These are phyloP conservation scores for Pristiophorus japonicus DNA, from an alignment of 2,113 vertebrate genomes.

Conservation along the genomic window DNA sequence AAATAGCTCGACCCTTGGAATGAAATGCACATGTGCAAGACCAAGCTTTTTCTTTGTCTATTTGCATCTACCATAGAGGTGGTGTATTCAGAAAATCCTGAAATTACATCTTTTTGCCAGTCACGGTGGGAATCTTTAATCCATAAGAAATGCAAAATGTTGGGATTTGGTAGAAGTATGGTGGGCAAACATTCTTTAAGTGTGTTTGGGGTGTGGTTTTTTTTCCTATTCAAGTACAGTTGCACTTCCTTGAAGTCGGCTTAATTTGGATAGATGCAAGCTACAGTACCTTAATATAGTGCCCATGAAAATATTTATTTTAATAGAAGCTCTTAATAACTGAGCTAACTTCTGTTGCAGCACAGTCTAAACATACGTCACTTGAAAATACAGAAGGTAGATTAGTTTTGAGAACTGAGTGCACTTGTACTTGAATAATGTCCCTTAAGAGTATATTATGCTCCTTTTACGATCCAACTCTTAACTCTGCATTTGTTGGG, in stretches of 20 bases:
- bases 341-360: neutral
- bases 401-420: neutral
- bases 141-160: neutral
- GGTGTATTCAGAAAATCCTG: neutral
- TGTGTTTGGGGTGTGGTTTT: neutral
- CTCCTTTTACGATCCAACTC: neutral
- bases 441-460: neutral
- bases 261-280: neutral
- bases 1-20: neutral
- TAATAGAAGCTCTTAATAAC: neutral
- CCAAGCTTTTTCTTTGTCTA: neutral
- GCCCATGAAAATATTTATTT: neutral
- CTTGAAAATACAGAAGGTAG: neutral
- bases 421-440: neutral
- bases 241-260: neutral
- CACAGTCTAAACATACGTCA: neutral
- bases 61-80: neutral
- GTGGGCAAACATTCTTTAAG: neutral
- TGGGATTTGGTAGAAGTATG: neutral
- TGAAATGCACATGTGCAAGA: neutral
- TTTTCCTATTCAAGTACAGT: neutral
- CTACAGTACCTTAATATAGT: neutral
- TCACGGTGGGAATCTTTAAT: neutral
- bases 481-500: neutral
- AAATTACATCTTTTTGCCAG: neutral